These are phyloP conservation scores for Tenebrio molitor DNA, from an alignment of 1,140 invertebrate species.

Conservation along the genomic window DNA sequence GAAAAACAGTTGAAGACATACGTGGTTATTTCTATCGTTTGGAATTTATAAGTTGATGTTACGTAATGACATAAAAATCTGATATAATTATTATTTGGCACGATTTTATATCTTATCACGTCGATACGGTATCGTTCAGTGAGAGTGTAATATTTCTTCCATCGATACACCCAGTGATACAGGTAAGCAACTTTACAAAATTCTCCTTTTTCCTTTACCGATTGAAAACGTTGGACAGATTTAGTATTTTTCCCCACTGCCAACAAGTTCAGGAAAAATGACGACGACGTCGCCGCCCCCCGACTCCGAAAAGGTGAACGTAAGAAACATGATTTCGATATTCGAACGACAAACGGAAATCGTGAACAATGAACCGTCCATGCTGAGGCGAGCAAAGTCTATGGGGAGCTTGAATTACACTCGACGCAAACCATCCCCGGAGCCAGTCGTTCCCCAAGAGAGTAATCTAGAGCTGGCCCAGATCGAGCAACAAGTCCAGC, in stretches of 20 bases:
- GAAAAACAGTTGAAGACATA: not conserved
- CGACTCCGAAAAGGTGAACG: not conserved
- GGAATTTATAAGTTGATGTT: not conserved
- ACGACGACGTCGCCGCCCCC: not conserved
- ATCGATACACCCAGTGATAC: not conserved
- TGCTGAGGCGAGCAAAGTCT: slow-evolving; percentile 8
- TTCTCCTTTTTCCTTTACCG: no score
- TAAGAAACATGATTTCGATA: slow-evolving; percentile 25
- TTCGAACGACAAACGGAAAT: slow-evolving; percentile 5
- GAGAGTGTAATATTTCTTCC: not conserved
- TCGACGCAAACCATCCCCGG: not conserved
- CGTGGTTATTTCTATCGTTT: not conserved
- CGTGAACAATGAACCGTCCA: slow-evolving; percentile 5
- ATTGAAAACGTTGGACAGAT: no score
- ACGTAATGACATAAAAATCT: not conserved
- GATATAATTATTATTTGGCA: slow-evolving; percentile 1
- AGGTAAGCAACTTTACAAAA: not conserved
- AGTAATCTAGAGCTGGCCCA: slow-evolving; percentile 30
- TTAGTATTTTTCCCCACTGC: no score
- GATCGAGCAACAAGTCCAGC: slow-evolving; percentile 6
- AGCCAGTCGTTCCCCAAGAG: not conserved
- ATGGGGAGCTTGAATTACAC: slow-evolving; percentile 12
- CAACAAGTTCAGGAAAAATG: slow-evolving; percentile 5
- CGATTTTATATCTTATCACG: not conserved
- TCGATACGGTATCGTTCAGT: not conserved